These are phyloP conservation scores for Coryphaenoides rupestris DNA, from an alignment of 2,113 vertebrate species.

Conservation along the genomic window DNA sequence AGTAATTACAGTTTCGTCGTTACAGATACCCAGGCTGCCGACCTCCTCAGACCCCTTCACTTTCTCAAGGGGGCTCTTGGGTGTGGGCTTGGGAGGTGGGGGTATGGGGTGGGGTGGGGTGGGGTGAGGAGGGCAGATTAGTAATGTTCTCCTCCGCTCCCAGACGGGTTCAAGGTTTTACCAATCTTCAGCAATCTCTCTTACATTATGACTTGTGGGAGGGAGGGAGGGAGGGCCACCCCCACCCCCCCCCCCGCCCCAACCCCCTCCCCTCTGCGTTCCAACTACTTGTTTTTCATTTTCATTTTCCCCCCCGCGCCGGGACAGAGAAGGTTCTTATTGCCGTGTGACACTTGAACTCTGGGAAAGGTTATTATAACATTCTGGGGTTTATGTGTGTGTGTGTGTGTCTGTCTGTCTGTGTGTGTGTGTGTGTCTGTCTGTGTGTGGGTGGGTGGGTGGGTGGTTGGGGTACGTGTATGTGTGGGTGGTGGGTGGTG, in stretches of 20 bases:
- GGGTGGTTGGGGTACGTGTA: neutral
- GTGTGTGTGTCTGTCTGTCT: neutral
- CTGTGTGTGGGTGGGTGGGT: neutral
- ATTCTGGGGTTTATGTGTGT: conserved; percentile 10
- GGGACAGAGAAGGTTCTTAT: conserved; percentile 68
- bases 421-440: too few relatives aligned
- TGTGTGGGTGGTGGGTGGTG: neutral
- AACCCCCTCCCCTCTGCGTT: conserved; percentile 43
- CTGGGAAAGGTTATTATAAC: conserved; percentile 78
- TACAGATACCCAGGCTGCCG: conserved; percentile 16
- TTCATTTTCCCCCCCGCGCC: conserved; percentile 67
- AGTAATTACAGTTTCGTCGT: conserved; percentile 39
- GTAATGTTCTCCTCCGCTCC: conserved; percentile 46
- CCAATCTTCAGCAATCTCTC: conserved; percentile 57
- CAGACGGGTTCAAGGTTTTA: conserved; percentile 53
- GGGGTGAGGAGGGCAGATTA: conserved; percentile 55
- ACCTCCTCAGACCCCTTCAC: conserved; percentile 40
- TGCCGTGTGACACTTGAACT: conserved; percentile 75
- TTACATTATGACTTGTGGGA: conserved; percentile 53
- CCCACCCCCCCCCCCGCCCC: conserved; percentile 57
- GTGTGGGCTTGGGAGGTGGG: too few relatives aligned
- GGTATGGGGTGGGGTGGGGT: too few relatives aligned
- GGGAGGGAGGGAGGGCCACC: neutral
- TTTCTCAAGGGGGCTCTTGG: conserved; percentile 55
- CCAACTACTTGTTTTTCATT: conserved; percentile 74